Evolutionary conservation across 1,140 invertebrate genomes (phyloP).

Genomic region (Aporrectodea caliginosa): DNA sequence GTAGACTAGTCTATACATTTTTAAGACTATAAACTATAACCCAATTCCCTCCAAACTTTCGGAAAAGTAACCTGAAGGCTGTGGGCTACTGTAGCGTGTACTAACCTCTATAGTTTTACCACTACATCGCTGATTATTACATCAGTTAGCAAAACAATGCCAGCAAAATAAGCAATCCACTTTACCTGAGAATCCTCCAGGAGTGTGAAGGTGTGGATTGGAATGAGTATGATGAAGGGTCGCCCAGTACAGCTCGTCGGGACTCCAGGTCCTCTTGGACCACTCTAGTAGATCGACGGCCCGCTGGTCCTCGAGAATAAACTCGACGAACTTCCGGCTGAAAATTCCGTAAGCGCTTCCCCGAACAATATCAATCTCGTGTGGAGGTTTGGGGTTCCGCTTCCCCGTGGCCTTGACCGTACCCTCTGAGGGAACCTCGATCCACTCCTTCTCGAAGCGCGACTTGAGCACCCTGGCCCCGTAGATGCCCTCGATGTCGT

Average conservation of each 20-base stretch:
- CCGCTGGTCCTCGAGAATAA: constrained; percentile 36
- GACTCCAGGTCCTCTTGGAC: constrained; percentile 40
- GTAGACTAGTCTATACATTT: no score
- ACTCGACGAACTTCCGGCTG: constrained; percentile 50
- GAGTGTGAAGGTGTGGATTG: constrained; percentile 38
- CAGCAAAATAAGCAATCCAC: no score
- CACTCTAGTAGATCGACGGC: constrained; percentile 43
- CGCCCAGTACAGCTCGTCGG: constrained; percentile 51
- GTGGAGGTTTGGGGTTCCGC: constrained; percentile 36
- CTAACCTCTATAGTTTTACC: no score
- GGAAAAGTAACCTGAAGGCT: no score
- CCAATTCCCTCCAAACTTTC: no score
- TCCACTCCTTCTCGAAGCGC: constrained; percentile 34
- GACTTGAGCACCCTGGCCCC: constrained; percentile 5
- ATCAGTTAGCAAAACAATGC: no score
- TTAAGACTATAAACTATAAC: no score
- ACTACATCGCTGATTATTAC: no score
- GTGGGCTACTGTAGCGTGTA: no score
- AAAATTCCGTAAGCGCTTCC: no score
- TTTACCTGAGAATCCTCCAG: constrained; percentile 45
- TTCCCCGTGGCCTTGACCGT: constrained; percentile 21
- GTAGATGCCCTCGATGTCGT: constrained; percentile 37
- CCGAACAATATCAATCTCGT: no score
- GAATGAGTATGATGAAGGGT: constrained; percentile 40
- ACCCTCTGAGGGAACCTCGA: background rate